Base-by-base conservation (phyloP, 2,113 vertebrate genomes). In the Salvelinus fontinalis region DNA sequence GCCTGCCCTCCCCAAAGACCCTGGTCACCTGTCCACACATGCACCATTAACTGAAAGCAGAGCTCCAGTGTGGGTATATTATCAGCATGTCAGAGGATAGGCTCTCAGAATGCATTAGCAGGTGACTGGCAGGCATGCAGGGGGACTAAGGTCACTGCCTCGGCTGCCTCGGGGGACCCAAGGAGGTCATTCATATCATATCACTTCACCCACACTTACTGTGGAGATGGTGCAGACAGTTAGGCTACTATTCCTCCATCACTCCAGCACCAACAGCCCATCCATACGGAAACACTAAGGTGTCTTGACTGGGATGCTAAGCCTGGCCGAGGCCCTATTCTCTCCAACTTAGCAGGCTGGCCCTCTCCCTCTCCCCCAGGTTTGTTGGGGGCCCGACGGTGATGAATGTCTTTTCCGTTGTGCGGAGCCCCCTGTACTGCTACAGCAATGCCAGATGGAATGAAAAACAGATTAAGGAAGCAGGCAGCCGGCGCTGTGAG, bases 401-500 rank as follows among this genome's bases (percentile, higher is more conserved):
- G 89, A 92, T 91, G 83, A 89, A 92, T 93, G 92, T 89, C 82
- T 91, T 91, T 90, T 86, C 78, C 83, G 82, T 90, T 90, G 86
- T 89, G 88, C 81, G 81, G 85, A 90, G 85, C 84, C 86, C 87
- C 79, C 88, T 86, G 82, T 86, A 89, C 85, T 84, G 89, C 88
- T 86, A 75, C 79, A 85, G 84, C 87, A 70, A 84, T 88, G 83
- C 89, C 89, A 90, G 88, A 87, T 88, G 81, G 91, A 93, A 92
- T 92, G 89, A 92, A 90, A 93, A 93, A 90, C 92, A 93, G 90
- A 93, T 92, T 91, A 92, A 88, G 88, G 88, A 89, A 85, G 89
- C 88, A 90, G 84, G 84, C 91, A 90, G 89, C 79, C 83, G 81
- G 88, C 82, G 86, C 84, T 84, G 88, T 89, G 89, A 93, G 89